A percentile compares a stretch with the other conserved stretches of the same genome.
These are phyloP conservation scores for Cantharis rufa DNA, from an alignment of 2,888 invertebrate genomes.

Conservation along the genomic window DNA sequence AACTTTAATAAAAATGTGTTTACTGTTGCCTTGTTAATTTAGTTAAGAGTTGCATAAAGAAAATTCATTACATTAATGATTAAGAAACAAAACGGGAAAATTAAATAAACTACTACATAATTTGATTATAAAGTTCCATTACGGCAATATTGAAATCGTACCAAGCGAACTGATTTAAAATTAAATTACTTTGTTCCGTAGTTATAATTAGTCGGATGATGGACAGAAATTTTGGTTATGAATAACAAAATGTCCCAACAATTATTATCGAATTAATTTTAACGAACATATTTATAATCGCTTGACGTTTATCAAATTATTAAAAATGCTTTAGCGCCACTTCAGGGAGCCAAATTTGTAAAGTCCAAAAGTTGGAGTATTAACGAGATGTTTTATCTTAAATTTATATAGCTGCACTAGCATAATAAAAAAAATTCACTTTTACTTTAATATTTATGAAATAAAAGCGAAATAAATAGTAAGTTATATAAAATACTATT, in stretches of 20 bases:
- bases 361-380: background rate
- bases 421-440: too few species aligned
- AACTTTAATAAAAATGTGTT: background rate
- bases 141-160: constrained; percentile 22
- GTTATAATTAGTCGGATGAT: constrained; percentile 26
- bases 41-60: background rate
- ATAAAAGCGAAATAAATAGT: too few species aligned
- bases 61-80: background rate
- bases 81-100: background rate
- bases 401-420: background rate
- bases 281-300: constrained; percentile 23
- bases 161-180: constrained; percentile 19
- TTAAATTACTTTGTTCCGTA: constrained; percentile 21
- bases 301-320: constrained; percentile 3
- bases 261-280: constrained; percentile 24
- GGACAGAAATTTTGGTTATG: constrained; percentile 23
- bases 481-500: too few species aligned
- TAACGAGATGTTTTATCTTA: background rate
- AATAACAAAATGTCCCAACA: constrained; percentile 24
- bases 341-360: background rate
- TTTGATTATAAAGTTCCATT: constrained; percentile 18
- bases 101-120: constrained; percentile 6
- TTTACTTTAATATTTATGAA: too few species aligned
- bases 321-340: background rate
- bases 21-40: background rate